Percentiles rank a stretch among this genome's conserved stretches.
Evolutionary conservation across 1,140 invertebrate genomes (phyloP).

Genomic region (Orius insidiosus): DNA sequence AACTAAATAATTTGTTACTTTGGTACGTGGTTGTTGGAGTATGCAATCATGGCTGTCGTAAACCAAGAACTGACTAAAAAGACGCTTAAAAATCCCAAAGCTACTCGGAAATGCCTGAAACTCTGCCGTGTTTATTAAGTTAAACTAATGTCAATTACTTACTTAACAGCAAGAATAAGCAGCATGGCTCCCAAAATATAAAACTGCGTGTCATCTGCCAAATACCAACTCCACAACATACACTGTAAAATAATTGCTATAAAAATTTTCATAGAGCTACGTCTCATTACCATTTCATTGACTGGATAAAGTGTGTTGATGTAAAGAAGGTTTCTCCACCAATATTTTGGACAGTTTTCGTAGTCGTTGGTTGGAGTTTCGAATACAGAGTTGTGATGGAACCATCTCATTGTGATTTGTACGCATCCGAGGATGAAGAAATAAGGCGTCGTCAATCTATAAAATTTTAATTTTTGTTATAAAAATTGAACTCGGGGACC

Average conservation of each 20-base stretch:
- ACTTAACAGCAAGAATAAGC: conserved; percentile 43
- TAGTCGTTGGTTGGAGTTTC: conserved; percentile 64
- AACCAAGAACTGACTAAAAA: conserved; percentile 56
- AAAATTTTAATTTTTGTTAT: too few species aligned
- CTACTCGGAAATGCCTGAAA: conserved; percentile 52
- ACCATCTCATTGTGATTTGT: conserved; percentile 65
- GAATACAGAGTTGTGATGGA: conserved; percentile 59
- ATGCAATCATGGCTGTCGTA: conserved; percentile 62
- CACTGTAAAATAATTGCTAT: conserved; percentile 41
- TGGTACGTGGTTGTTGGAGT: conserved; percentile 59
- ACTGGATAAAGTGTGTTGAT: conserved; percentile 70
- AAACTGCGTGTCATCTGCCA: conserved; percentile 74
- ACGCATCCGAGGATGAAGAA: conserved; percentile 63
- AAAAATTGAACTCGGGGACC: too few species aligned
- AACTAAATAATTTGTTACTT: conserved; percentile 18
- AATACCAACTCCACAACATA: conserved; percentile 77
- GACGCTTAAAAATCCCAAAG: conserved; percentile 38
- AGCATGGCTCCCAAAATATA: conserved; percentile 62
- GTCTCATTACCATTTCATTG: conserved; percentile 70
- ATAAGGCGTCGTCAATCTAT: conserved; percentile 63
- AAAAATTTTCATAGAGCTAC: too few species aligned
- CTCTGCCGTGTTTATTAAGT: too few species aligned
- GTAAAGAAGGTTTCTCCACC: conserved; percentile 71
- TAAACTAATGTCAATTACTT: conserved; percentile 10
- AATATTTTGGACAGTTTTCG: conserved; percentile 62